These are phyloP conservation scores for Myiozetetes cayanensis DNA, from an alignment of 2,113 vertebrate genomes.

Conservation along the genomic window DNA sequence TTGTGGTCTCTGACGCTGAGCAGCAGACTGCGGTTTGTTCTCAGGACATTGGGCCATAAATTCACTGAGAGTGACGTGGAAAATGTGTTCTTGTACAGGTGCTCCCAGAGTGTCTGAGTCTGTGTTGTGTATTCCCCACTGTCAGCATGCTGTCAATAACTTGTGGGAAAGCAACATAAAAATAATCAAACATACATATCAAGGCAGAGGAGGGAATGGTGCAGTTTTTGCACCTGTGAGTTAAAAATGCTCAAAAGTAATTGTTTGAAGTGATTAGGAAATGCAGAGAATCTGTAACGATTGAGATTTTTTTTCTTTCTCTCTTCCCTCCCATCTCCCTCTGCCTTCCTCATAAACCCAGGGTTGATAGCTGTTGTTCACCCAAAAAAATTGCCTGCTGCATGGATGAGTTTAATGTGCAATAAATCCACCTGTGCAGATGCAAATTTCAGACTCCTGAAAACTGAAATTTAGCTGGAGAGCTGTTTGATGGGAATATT, in stretches of 20 bases:
- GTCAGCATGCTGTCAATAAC: conserved; percentile 5
- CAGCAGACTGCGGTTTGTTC: conserved; percentile 20
- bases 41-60: conserved; percentile 18
- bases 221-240: background rate
- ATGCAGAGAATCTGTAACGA: background rate
- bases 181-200: background rate
- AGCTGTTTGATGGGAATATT: background rate
- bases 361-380: background rate
- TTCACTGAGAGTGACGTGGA: background rate
- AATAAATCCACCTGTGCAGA: background rate
- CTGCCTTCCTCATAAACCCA: background rate
- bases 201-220: background rate
- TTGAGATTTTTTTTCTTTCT: background rate
- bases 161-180: conserved; percentile 7
- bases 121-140: background rate
- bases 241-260: background rate
- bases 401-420: background rate
- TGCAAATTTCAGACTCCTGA: background rate
- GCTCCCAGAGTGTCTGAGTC: background rate
- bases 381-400: background rate
- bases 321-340: rapidly evolving
- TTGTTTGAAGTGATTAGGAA: background rate
- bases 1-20: background rate
- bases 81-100: background rate
- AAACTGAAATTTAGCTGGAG: background rate